Percentiles rank a stretch among this genome's conserved stretches.
phyloP scores from a whole-genome alignment of 2,888 invertebrate genomes.

The Amblyteles armatorius region DNA sequence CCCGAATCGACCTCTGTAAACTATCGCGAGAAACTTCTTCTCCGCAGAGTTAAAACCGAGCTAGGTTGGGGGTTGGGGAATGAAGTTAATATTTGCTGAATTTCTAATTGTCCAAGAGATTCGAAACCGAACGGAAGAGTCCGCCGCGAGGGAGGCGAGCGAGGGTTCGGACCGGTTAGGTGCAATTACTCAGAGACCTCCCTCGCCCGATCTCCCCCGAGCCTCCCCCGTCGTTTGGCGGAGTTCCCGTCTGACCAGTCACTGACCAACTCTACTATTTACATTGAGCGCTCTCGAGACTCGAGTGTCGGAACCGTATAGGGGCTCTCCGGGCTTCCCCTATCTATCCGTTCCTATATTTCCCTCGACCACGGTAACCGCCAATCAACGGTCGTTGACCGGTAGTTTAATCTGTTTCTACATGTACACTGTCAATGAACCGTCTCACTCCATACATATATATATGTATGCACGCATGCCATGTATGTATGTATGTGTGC shows the following conservation, averaged over 20 bases:
- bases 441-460: conserved; percentile 1
- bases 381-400: conserved; percentile 69
- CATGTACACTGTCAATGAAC: conserved; percentile 59
- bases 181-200: conserved; percentile 55
- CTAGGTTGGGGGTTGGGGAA: not conserved
- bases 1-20: not conserved
- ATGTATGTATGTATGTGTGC: not conserved
- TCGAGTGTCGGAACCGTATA: conserved; percentile 33
- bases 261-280: conserved; percentile 67
- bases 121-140: conserved; percentile 24
- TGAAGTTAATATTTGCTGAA: conserved; percentile 61
- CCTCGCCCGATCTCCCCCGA: not conserved
- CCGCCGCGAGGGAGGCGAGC: not conserved
- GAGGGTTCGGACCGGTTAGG: conserved; percentile 16
- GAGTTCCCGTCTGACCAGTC: conserved; percentile 65
- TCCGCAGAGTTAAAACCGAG: not conserved
- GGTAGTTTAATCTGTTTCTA: conserved; percentile 68
- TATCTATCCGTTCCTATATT: conserved; percentile 49
- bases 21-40: conserved; percentile 25
- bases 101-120: conserved; percentile 57
- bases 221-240: conserved; percentile 34
- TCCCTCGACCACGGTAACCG: conserved; percentile 64
- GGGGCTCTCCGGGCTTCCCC: conserved; percentile 42
- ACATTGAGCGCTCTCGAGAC: conserved; percentile 59
- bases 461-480: not conserved